Base-by-base conservation (phyloP, 1,140 invertebrate genomes). In the Archegozetes longisetosus region DNA sequence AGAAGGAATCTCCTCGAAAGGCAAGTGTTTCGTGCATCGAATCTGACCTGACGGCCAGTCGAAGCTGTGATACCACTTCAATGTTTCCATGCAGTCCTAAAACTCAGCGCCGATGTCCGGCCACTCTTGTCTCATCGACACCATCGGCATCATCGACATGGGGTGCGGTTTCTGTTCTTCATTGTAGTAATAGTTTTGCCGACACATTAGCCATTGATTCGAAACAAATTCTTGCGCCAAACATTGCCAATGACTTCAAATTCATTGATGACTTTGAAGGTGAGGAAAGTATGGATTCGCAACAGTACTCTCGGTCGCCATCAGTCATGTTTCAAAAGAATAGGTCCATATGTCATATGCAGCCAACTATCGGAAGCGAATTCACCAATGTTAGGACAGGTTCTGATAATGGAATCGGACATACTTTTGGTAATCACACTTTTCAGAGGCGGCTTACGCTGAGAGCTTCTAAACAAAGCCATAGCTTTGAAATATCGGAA, bases 21-120 rank as follows among this genome's bases (percentile, higher is more conserved):
- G 49, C 57, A 25, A 58, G 57, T 53, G 57, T 58, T 25, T 58
- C 57, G 24, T 58, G 24, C 24, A 49, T 46, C 24, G 22, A 20
- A 20, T 23, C 46, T 14, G 57, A 58, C 24, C 50, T 58, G 48
- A 25, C 50, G 4, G 17, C 57, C n/a, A 40, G 32, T 40, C 32
- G 32, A 6, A 6, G 32, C 32, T 40, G 6, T 40, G 32, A 40
- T 9, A 9, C 32, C 6, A 40, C 32, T 40, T 17, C 32, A 40
- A 40, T 40, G 32, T 40, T 40, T 9, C 32, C 32, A 40, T 40
- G 6, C 32, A 40, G 32, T 40, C 32, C 32, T 40, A 40, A 40
- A 40, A 6, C 6, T 40, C 32, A 40, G 17, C 32, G 32, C 32
- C 32, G 32, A 9, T 6, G 32, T 40, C 6, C 32, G 6, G 17